Percentiles rank a stretch among this genome's conserved stretches.
Evolutionary conservation across 2,113 vertebrate species (phyloP).

Genomic region (Gymnogyps californianus): DNA sequence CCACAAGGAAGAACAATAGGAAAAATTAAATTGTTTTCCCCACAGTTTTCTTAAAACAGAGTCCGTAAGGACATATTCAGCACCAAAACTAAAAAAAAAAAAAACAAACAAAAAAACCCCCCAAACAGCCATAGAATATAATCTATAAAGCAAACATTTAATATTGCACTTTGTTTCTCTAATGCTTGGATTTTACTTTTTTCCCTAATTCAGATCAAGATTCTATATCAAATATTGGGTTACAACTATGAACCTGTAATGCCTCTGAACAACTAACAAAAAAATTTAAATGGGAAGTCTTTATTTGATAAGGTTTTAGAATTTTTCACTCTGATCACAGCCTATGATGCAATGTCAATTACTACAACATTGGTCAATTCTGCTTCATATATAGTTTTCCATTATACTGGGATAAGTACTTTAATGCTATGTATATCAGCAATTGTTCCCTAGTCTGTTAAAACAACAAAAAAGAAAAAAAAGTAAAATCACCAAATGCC

Average conservation of each 20-base stretch:
- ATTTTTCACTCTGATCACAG: constrained; percentile 44
- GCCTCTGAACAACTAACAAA: constrained; percentile 59
- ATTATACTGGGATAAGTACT: constrained; percentile 54
- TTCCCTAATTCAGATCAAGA: constrained; percentile 78
- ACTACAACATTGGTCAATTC: constrained; percentile 70
- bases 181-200: constrained; percentile 83
- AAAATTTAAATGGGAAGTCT: constrained; percentile 51
- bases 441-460: constrained; percentile 78
- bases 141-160: constrained; percentile 81
- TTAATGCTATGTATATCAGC: constrained; percentile 69
- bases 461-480: constrained; percentile 50
- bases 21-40: constrained; percentile 87
- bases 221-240: constrained; percentile 85
- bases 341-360: constrained; percentile 56
- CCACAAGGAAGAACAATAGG: constrained; percentile 88
- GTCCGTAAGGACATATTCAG: constrained; percentile 84
- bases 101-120: constrained; percentile 42
- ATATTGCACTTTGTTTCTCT: constrained; percentile 94
- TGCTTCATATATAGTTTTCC: constrained; percentile 40
- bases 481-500: constrained; percentile 79
- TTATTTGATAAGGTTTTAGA: constrained; percentile 57
- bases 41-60: constrained; percentile 84
- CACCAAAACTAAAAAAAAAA: constrained; percentile 70
- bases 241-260: constrained; percentile 71
- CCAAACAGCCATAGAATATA: constrained; percentile 83